Base-by-base conservation (phyloP, 2,113 vertebrate species). In the Cephalopholis sonnerati region DNA sequence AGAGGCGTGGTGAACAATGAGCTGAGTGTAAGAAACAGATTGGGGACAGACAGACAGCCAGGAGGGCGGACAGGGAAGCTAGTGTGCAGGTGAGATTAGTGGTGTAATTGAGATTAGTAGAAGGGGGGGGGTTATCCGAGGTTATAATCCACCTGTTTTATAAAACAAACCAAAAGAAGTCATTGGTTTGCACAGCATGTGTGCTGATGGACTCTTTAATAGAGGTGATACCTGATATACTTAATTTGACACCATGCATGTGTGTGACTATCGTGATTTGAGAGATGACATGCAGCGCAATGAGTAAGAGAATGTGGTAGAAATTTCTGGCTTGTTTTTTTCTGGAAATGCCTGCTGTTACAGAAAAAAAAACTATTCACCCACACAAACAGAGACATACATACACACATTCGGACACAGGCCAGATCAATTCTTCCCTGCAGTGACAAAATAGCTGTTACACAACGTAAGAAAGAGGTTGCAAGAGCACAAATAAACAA, bases 31-130 rank as follows among this genome's bases (percentile, higher is more conserved):
- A 79, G 87, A 58, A 86, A 58, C 46, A 66, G 81, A 83, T 58
- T 76, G 67, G 61, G 58, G 73, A 82, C 77, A 82, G 48, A 74
- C 68, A 67, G 61, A 54, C 63, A 77, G 32, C 63, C 15, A 82
- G 71, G n/a, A 73, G 20, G 77, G 65, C 68, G 58, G 76, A 67
- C 70, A 68, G 69, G 51, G 53, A 75, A 64, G 39, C 75, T 44
- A 10, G 74, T 36, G 77, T 79, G 66, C 79, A 89, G 81, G 87
- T 88, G 77, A 81, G 91, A 91, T 87, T 84, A 91, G 65, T 27
- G 46, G 61, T 75, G 71, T 86, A 82, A 87, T 57, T 87, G 77
- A 84, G 82, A 89, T 91, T 85, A 93, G 78, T 51, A 57, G 77
- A 53, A 67, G 13, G 36, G 41, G 13, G 36, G 41, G 48, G 72